phyloP scores from a whole-genome alignment of 2,888 invertebrate genomes.

The Orchesella flavescens region DNA sequence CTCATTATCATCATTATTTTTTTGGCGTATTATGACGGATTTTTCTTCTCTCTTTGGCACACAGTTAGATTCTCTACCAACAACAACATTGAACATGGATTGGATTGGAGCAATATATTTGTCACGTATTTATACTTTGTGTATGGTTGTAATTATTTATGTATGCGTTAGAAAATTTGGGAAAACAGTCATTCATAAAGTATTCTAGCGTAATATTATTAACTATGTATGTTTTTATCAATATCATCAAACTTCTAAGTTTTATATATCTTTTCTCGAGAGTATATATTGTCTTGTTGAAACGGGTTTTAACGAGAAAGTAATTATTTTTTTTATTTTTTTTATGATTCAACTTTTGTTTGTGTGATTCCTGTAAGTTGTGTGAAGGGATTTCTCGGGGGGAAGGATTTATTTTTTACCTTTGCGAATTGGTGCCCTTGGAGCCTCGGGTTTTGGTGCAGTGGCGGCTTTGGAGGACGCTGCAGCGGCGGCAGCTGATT shows the following conservation, averaged over 20 bases:
- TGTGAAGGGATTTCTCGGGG: constrained; percentile 36
- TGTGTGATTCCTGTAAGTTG: constrained; percentile 10
- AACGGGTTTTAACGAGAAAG: background rate
- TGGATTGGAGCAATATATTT: background rate
- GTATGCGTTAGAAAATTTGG: background rate
- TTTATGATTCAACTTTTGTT: background rate
- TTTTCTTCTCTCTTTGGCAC: background rate
- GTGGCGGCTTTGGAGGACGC: background rate
- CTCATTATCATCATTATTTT: background rate
- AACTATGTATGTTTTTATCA: constrained; percentile 3
- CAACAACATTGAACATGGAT: background rate
- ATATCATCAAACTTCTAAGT: background rate
- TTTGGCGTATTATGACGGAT: constrained; percentile 2
- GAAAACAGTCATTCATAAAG: background rate
- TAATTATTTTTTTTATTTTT: too few species aligned
- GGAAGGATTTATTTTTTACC: constrained; percentile 60
- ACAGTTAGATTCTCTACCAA: background rate
- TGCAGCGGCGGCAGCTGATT: constrained; percentile 67
- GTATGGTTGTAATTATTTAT: too few species aligned
- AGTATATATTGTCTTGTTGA: constrained; percentile 34
- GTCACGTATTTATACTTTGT: constrained; percentile 5
- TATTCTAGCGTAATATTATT: background rate
- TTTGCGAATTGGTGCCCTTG: constrained; percentile 61
- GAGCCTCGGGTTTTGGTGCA: constrained; percentile 31
- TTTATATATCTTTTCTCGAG: constrained; percentile 9